Conservation (phyloP, 2,113 vertebrate species). For the Oreochromis tanganicae region DNA sequence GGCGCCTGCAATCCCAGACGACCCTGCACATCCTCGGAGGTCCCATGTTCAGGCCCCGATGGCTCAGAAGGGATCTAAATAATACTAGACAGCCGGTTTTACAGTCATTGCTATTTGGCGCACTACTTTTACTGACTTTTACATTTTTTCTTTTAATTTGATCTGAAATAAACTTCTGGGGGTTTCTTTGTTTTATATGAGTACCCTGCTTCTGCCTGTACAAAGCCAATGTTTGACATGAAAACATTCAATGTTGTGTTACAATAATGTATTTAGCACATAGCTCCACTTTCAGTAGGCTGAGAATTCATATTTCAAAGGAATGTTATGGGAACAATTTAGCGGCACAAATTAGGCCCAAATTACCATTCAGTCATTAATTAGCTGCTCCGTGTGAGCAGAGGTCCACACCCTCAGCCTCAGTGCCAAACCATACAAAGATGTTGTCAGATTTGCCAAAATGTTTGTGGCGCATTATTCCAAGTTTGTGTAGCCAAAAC, state of each 20-base stretch:
- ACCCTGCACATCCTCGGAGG: not conserved
- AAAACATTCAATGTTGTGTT: not conserved
- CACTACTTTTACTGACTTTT: rapidly evolving
- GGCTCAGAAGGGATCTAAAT: not conserved
- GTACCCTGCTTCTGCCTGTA: not conserved
- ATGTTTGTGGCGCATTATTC: not conserved
- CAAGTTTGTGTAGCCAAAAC: not conserved
- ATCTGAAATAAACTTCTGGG: not conserved
- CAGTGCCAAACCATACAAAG: not conserved
- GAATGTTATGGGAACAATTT: not conserved
- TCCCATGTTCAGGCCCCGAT: not conserved
- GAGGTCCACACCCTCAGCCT: not conserved
- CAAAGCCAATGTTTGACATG: not conserved
- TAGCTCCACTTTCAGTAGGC: not conserved
- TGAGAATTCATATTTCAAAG: not conserved
- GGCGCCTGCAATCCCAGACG: not conserved
- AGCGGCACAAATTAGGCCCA: not conserved
- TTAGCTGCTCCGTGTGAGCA: not conserved
- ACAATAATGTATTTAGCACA: not conserved
- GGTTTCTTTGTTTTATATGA: not conserved
- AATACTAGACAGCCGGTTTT: rapidly evolving
- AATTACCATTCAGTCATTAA: not conserved
- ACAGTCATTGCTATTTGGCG: not conserved
- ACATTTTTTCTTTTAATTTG: not conserved
- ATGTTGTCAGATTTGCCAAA: not conserved